A percentile compares a stretch with the other conserved stretches of the same genome.
These are phyloP conservation scores for Listronotus oregonensis DNA, from an alignment of 1,140 invertebrate species.

Conservation along the genomic window DNA sequence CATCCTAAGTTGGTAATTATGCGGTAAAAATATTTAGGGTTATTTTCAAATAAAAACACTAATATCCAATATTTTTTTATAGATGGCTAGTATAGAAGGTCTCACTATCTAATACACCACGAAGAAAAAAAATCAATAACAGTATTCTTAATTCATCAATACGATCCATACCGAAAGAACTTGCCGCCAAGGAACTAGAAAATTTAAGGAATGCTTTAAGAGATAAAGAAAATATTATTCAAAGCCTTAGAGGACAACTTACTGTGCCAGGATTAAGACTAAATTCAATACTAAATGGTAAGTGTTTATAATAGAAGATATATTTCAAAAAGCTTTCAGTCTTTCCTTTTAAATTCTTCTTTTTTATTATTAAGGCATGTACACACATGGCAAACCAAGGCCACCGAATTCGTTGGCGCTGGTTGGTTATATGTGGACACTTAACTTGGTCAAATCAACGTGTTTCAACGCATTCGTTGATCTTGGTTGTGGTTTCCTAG, in stretches of 20 bases:
- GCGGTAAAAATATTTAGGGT: too few relatives aligned
- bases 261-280: slow-evolving; percentile 51
- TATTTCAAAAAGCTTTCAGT: too few relatives aligned
- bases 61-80: slow-evolving; percentile 48
- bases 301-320: neutral
- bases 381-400: too few relatives aligned
- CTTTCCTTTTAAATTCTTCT: too few relatives aligned
- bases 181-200: slow-evolving; percentile 64
- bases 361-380: too few relatives aligned
- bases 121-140: slow-evolving; percentile 60
- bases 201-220: slow-evolving; percentile 71
- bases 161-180: slow-evolving; percentile 60
- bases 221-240: slow-evolving; percentile 82
- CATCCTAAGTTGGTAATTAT: too few relatives aligned
- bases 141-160: slow-evolving; percentile 50
- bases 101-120: slow-evolving; percentile 71
- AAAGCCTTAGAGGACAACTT: slow-evolving; percentile 64
- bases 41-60: too few relatives aligned
- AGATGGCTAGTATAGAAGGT: slow-evolving; percentile 89
- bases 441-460: too few relatives aligned
- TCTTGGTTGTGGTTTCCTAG: too few relatives aligned
- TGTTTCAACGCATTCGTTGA: too few relatives aligned
- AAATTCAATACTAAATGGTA: slow-evolving; percentile 41
- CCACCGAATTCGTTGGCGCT: too few relatives aligned
- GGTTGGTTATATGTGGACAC: too few relatives aligned